phyloP scores from a whole-genome alignment of 2,113 vertebrate species.

The Piprites chloris region DNA sequence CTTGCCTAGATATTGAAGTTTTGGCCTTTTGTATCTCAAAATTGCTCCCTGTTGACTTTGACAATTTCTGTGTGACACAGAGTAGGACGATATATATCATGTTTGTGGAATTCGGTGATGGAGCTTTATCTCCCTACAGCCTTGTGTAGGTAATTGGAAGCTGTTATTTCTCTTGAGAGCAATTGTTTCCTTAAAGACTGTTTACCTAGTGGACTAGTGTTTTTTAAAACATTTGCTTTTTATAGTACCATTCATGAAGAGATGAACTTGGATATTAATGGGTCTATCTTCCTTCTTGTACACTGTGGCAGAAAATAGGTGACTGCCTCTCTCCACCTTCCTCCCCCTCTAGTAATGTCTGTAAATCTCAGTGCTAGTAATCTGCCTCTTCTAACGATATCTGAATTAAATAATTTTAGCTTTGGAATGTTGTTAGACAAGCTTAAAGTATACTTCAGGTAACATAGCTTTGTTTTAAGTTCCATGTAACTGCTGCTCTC shows the following conservation, averaged over 20 bases:
- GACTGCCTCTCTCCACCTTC: neutral
- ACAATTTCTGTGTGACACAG: neutral
- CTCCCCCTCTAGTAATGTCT: neutral
- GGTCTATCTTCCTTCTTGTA: neutral
- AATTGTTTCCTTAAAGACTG: slow-evolving; percentile 11
- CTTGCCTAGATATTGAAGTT: neutral
- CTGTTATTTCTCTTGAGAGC: slow-evolving; percentile 37
- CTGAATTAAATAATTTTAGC: neutral
- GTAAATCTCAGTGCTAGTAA: neutral
- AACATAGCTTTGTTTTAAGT: neutral
- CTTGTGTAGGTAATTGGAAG: slow-evolving; percentile 22
- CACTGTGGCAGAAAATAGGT: neutral
- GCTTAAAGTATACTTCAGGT: neutral
- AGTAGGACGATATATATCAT: neutral
- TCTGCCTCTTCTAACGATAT: neutral
- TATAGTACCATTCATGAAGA: neutral
- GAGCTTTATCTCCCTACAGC: neutral
- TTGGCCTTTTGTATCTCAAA: neutral
- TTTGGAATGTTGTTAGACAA: neutral
- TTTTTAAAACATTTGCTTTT: slow-evolving; percentile 13
- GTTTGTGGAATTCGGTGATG: neutral
- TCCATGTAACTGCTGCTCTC: neutral
- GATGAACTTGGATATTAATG: neutral
- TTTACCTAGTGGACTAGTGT: slow-evolving; percentile 3
- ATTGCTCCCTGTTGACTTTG: neutral